phyloP scores from a whole-genome alignment of 2,113 vertebrate species.

The Scopus umbretta region DNA sequence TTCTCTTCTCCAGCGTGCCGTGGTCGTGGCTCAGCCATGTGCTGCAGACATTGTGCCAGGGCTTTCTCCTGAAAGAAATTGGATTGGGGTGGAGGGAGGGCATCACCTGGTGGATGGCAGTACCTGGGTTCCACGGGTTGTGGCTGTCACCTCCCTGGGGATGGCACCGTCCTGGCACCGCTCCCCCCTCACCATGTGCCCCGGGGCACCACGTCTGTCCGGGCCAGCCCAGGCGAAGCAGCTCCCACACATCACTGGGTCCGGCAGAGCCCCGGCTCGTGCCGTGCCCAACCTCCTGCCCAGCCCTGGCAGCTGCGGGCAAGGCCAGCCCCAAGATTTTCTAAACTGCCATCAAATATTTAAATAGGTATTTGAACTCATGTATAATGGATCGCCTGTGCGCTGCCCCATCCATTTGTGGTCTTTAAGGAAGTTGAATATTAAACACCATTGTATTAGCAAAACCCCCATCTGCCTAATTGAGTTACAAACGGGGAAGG shows the following conservation, averaged over 20 bases:
- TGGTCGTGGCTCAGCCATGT: conserved; percentile 63
- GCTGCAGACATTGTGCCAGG: conserved; percentile 50
- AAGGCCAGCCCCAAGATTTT: conserved; percentile 4
- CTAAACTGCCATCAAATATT: conserved; percentile 60
- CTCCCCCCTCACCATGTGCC: background rate
- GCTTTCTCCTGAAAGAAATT: conserved; percentile 39
- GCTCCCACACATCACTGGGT: background rate
- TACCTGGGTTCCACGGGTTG: background rate
- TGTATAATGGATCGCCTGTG: conserved; percentile 32
- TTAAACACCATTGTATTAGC: conserved; percentile 66
- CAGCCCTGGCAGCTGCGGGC: background rate
- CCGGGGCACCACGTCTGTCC: fast-evolving
- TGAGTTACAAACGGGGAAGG: conserved; percentile 44
- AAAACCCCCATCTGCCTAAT: conserved; percentile 15
- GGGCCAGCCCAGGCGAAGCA: background rate
- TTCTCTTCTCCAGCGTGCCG: conserved; percentile 60
- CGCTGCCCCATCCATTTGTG: conserved; percentile 47
- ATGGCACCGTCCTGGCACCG: fast-evolving
- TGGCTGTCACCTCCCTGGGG: background rate
- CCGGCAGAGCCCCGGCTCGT: background rate
- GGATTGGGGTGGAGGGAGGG: background rate
- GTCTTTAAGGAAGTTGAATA: conserved; percentile 60
- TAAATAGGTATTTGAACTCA: conserved; percentile 54
- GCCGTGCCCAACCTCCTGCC: background rate
- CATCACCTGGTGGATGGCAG: background rate